Evolutionary conservation across 2,888 invertebrate genomes (phyloP), one percentile per base, ranked within the genome.

Genomic region (Mesorhabditis spiculigera): DNA sequence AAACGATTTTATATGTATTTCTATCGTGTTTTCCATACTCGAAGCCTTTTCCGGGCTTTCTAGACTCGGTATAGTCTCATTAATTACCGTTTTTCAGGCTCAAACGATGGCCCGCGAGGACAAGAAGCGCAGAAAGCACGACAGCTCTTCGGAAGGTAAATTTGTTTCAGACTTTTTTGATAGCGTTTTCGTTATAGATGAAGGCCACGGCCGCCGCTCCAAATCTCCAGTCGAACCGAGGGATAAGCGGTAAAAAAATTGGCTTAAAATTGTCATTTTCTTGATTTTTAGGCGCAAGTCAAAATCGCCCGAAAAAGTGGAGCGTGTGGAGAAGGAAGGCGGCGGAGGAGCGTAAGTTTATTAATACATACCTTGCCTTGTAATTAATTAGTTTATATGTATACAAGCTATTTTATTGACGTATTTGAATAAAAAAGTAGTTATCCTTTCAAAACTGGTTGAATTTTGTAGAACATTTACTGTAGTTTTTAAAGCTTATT

Each of bases 231-330:
- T 28, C 28, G 28, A 28, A 3, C 28, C 28, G 28, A 28, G 8
- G 58, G n/a, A 50, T n/a, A 50, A 50, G 3, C 58, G 28, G 28
- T 50, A 50, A 50, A 13, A 13, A 50, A 50, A n/a, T 50, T 50
- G 8, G 58, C 8, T 50, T 10, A 50, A 3, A 28, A 28, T 1
- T 28, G 28, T 28, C 28, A 50, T 50, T n/a, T n/a, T n/a, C n/a
- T 50, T 13, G 58, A 50, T n/a, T 13, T 50, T 50, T 50, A 50
- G 58, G n/a, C 58, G 58, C 58, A 50, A 50, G 58, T n/a, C 58
- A 50, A 50, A 50, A 50, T 10, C 58, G 28, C 28, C 28, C 28
- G n/a, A n/a, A 50, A 13, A 10, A n/a, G 58, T n/a, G 8, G 8
- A 10, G n/a, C 58, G 10, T 2, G 58, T n/a, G 8, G 58, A n/a